phyloP scores from a whole-genome alignment of 2,888 invertebrate genomes.

The Troglohyphantes excavatus region DNA sequence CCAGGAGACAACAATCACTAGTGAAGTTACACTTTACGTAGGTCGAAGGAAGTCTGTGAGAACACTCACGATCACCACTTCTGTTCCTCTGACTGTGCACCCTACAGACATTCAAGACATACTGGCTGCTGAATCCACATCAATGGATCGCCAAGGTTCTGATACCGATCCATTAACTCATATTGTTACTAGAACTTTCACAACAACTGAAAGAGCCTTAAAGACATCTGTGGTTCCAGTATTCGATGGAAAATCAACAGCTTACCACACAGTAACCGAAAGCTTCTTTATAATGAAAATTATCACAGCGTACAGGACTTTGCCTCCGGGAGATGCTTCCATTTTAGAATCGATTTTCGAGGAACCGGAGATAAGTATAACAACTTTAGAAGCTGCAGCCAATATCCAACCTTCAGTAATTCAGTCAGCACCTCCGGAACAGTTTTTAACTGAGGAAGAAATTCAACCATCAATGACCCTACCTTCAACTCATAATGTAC shows the following conservation, averaged over 20 bases:
- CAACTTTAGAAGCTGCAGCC: constrained; percentile 65
- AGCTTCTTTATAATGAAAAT: constrained; percentile 93
- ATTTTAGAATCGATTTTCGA: constrained; percentile 60
- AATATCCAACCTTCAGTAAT: constrained; percentile 62
- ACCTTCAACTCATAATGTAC: constrained; percentile 12
- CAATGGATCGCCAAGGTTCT: constrained; percentile 26
- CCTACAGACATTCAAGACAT: constrained; percentile 70
- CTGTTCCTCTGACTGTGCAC: constrained; percentile 78
- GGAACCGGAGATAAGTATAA: constrained; percentile 30
- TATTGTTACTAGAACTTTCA: constrained; percentile 92
- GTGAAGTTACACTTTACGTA: constrained; percentile 80
- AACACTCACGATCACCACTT: constrained; percentile 80
- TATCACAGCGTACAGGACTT: constrained; percentile 94
- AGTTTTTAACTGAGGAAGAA: constrained; percentile 25
- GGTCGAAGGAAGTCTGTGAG: constrained; percentile 80
- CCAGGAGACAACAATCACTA: constrained; percentile 79
- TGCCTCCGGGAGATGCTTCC: constrained; percentile 86
- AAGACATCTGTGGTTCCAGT: constrained; percentile 95
- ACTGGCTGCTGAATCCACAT: constrained; percentile 44
- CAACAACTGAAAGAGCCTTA: constrained; percentile 93
- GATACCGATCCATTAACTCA: constrained; percentile 89
- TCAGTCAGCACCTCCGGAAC: constrained; percentile 58
- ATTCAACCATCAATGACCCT: constrained; percentile 36
- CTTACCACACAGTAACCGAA: constrained; percentile 90
- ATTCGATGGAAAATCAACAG: constrained; percentile 88